Evolutionary conservation across 2,113 vertebrate genomes (phyloP), one percentile per base, ranked within the genome.

Genomic region (Sapayoa aenigma): DNA sequence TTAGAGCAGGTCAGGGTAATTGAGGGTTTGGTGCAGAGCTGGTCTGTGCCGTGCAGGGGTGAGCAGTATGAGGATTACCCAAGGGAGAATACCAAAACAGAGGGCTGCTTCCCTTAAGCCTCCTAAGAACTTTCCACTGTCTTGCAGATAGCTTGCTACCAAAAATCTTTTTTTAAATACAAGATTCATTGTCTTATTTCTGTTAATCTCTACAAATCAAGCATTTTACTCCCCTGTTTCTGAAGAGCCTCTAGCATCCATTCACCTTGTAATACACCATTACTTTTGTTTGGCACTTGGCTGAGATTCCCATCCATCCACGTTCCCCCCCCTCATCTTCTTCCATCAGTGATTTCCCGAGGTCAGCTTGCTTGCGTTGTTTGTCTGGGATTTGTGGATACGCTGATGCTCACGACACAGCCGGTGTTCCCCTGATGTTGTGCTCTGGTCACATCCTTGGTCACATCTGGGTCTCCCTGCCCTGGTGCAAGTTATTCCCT

Each of bases 351-450:
- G 10, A 16, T 5, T 76, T 37, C 33, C 65, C 1, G 4, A 58
- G 6, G 28, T 55, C 50, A 77, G 31, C n/a, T 74, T 19, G 53
- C 52, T 85, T 8, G 1, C 0, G 0, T 10, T 9, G 6, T 11
- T 35, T 55, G 9, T 15, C 42, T 46, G n/a, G 46, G 28, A 65
- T 49, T 14, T 46, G 19, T 1, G 2, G 69, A 21, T 13, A 33
- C 0, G 2, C 39, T 3, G n/a, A 62, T 31, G 50, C 44, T 88
- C 17, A 31, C 31, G 41, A 31, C 11, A 25, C n/a, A 62, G 25
- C 42, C 1, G 5, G 24, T 1, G 0, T 22, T 49, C 27, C 0
- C 3, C n/a, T 35, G 11, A 42, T 14, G 4, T 3, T 1, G 1
- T 7, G 41, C 59, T 90, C 59, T 62, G 41, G 21, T 66, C n/a